Evolutionary conservation across 2,113 vertebrate species (phyloP).

Genomic region (Misgurnus mizolepis): DNA sequence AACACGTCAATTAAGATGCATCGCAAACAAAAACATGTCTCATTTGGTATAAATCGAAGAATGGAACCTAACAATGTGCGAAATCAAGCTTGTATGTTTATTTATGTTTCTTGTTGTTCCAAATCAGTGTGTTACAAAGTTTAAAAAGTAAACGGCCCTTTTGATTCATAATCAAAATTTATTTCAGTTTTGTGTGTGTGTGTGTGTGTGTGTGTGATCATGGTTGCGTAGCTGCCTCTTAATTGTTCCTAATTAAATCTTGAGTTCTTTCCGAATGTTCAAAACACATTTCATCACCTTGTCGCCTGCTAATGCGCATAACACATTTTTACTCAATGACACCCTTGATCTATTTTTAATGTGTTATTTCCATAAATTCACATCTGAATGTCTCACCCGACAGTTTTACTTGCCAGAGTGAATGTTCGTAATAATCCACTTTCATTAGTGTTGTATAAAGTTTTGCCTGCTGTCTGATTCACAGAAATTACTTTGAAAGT

Average conservation of each 20-base stretch:
- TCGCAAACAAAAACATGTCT: too few species aligned
- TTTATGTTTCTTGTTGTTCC: too few species aligned
- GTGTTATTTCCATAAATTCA: conserved; percentile 40
- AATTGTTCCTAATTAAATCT: conserved; percentile 41
- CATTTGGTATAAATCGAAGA: too few species aligned
- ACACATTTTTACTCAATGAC: conserved; percentile 29
- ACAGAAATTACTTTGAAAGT: too few species aligned
- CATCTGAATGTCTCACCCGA: conserved; percentile 6
- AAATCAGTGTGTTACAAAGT: too few species aligned
- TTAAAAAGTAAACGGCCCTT: too few species aligned
- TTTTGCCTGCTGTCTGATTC: not conserved
- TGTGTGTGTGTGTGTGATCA: not conserved
- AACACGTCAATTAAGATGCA: too few species aligned
- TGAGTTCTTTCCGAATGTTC: conserved; percentile 21
- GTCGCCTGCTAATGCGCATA: conserved; percentile 19
- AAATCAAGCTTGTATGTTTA: too few species aligned
- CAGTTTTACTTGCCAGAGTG: conserved; percentile 1
- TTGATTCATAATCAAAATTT: too few species aligned
- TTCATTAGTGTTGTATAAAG: not conserved
- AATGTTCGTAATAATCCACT: not conserved
- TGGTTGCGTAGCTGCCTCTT: not conserved
- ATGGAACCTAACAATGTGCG: too few species aligned
- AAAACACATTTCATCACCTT: conserved; percentile 26
- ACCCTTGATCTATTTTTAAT: conserved; percentile 57
- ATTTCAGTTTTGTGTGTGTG: not conserved